These are phyloP conservation scores for Myotis myotis DNA, from an alignment of 2,797 vertebrate species.

Conservation along the genomic window DNA sequence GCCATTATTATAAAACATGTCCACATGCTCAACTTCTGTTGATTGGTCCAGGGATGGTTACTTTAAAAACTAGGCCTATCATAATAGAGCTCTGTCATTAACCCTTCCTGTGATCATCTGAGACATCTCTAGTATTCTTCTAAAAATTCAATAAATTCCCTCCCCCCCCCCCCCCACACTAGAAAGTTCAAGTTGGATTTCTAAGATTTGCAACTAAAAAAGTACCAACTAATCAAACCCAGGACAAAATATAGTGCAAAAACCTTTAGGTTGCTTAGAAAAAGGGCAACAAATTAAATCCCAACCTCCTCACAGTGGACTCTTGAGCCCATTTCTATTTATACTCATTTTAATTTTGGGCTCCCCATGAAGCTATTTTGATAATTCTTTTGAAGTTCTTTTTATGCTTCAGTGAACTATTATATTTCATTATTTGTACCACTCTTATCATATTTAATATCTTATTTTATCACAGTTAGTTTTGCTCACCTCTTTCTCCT, in stretches of 20 bases:
- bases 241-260: not conserved
- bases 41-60: not conserved
- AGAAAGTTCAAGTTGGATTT: not conserved
- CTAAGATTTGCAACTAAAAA: not conserved
- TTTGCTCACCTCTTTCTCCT: slow-evolving; percentile 13
- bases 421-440: not conserved
- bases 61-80: not conserved
- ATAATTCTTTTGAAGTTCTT: not conserved
- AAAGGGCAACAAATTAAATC: slow-evolving; percentile 19
- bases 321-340: slow-evolving; percentile 1
- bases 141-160: not conserved
- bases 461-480: not conserved
- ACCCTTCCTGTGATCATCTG: not conserved
- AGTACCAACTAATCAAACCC: not conserved
- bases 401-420: not conserved
- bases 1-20: not conserved
- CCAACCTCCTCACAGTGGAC: not conserved
- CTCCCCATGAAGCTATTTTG: not conserved
- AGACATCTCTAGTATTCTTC: not conserved
- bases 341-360: not conserved
- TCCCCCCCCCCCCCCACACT: too few species aligned
- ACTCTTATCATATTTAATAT: not conserved
- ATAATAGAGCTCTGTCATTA: not conserved
- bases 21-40: not conserved
- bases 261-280: not conserved